Conservation (phyloP, 1,140 invertebrate species). For the Carposina sasakii region DNA sequence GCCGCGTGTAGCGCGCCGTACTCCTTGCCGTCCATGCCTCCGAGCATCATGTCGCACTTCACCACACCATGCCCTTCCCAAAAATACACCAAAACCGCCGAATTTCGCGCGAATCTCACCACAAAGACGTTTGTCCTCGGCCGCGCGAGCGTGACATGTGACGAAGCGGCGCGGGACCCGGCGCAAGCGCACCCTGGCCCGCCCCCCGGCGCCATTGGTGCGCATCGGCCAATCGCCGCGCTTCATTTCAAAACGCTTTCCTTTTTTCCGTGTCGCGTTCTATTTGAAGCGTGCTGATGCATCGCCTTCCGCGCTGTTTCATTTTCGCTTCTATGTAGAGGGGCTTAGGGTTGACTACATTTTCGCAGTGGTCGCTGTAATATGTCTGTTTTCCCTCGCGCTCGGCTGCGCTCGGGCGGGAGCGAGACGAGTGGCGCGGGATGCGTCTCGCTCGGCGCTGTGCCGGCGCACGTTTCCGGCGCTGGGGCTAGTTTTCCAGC, state of each 20-base stretch:
- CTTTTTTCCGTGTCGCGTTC: slow-evolving; percentile 62
- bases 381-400: slow-evolving; percentile 62
- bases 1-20: slow-evolving; percentile 63
- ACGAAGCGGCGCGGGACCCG: slow-evolving; percentile 17
- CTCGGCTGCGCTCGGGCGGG: slow-evolving; percentile 59
- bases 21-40: slow-evolving; percentile 65
- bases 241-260: slow-evolving; percentile 64
- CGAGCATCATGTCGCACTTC: slow-evolving; percentile 55
- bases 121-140: slow-evolving; percentile 30
- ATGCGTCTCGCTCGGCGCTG: slow-evolving; percentile 14
- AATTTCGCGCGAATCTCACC: slow-evolving; percentile 24
- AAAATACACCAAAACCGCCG: background rate
- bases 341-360: background rate
- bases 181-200: slow-evolving; percentile 32
- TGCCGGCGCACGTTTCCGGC: background rate
- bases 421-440: slow-evolving; percentile 42
- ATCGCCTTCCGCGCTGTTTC: slow-evolving; percentile 18
- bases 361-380: slow-evolving; percentile 4
- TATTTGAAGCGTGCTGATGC: slow-evolving; percentile 64
- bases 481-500: background rate
- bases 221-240: slow-evolving; percentile 58
- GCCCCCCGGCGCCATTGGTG: slow-evolving; percentile 58
- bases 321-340: slow-evolving; percentile 23
- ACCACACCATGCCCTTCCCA: slow-evolving; percentile 22
- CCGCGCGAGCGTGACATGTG: slow-evolving; percentile 40